Percentiles rank a stretch among this genome's conserved stretches.
Conservation (phyloP, 2,113 vertebrate genomes). For the Larimichthys polyactis region DNA sequence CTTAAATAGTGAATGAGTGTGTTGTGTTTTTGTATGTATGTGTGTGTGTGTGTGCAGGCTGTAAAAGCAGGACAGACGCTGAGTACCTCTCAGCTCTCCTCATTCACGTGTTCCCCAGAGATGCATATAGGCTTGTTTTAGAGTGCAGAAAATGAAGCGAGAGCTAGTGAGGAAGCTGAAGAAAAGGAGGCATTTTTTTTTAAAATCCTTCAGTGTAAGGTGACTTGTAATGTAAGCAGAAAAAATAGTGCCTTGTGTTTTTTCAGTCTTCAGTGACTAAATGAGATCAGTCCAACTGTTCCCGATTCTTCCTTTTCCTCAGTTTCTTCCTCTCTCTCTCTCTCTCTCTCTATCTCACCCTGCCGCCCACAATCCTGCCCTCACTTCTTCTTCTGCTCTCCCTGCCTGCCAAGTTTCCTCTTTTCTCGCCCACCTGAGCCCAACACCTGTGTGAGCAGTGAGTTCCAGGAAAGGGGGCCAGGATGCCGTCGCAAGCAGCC, state of each 20-base stretch:
- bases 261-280: constrained; percentile 31
- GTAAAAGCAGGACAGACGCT: constrained; percentile 68
- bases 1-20: constrained; percentile 67
- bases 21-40: constrained; percentile 25
- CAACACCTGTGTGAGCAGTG: constrained; percentile 69
- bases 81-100: constrained; percentile 71
- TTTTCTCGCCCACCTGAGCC: constrained; percentile 69
- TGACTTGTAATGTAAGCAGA: constrained; percentile 41
- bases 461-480: constrained; percentile 66
- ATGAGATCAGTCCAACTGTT: constrained; percentile 18
- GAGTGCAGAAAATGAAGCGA: constrained; percentile 41
- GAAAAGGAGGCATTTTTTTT: constrained; percentile 28
- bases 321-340: constrained; percentile 18
- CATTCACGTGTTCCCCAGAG: constrained; percentile 69
- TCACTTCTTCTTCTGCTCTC: constrained; percentile 48
- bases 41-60: constrained; percentile 25
- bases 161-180: constrained; percentile 4
- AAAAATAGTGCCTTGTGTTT: constrained; percentile 22
- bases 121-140: constrained; percentile 63
- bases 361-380: constrained; percentile 34
- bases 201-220: constrained; percentile 25
- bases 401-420: constrained; percentile 69
- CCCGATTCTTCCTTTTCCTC: not conserved
- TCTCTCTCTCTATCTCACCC: not conserved
- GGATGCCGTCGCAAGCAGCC: constrained; percentile 46